Conservation (phyloP, 2,113 vertebrate genomes). For the Brachyhypopomus gauderio region DNA sequence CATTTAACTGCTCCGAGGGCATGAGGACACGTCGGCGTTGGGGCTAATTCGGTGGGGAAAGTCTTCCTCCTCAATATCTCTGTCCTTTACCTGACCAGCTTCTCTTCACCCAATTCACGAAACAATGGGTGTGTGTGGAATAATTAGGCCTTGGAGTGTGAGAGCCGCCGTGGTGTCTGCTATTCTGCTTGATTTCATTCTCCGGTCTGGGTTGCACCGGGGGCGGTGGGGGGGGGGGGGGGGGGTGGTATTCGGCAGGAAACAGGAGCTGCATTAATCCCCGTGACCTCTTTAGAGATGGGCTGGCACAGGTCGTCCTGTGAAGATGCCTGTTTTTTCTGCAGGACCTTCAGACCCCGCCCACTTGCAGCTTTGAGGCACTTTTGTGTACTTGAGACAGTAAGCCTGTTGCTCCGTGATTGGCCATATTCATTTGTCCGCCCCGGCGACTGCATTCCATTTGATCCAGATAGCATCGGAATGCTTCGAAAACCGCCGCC, state of each 20-base stretch:
- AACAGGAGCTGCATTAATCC: conserved; percentile 38
- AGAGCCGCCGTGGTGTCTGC: conserved; percentile 42
- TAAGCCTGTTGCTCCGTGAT: conserved; percentile 68
- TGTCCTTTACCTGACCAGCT: conserved; percentile 31
- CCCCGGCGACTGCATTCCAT: conserved; percentile 64
- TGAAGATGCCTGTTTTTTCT: background rate
- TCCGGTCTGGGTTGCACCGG: background rate
- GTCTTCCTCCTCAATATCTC: conserved; percentile 4
- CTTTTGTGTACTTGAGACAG: conserved; percentile 54
- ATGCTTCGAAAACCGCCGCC: background rate
- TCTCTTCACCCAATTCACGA: conserved; percentile 50
- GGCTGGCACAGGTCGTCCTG: conserved; percentile 14
- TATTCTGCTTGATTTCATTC: conserved; percentile 40
- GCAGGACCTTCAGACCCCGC: background rate
- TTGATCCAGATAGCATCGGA: background rate
- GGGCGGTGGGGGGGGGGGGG: background rate
- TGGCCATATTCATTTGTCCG: conserved; percentile 71
- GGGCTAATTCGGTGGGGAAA: conserved; percentile 15
- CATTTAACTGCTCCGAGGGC: background rate
- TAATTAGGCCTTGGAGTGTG: conserved; percentile 38
- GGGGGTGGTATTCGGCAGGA: conserved; percentile 29
- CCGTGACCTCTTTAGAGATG: conserved; percentile 49
- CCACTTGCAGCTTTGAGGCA: conserved; percentile 41
- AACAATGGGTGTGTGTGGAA: conserved; percentile 53
- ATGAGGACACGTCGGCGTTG: conserved; percentile 21